Evolutionary conservation across 2,888 invertebrate species (phyloP).

Genomic region (Julus scanicus): DNA sequence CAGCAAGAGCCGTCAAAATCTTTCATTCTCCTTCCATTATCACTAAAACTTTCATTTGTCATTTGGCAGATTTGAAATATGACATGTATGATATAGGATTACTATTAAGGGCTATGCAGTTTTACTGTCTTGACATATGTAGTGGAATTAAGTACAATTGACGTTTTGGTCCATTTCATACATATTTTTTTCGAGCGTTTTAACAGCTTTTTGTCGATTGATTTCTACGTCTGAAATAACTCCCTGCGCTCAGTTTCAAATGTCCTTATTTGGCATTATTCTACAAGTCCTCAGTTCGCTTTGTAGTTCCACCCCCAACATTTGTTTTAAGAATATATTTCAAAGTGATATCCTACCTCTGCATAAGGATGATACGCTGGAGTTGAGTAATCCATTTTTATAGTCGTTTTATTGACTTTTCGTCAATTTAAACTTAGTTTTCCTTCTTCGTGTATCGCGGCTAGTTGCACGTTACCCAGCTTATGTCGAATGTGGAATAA

Average conservation of each 20-base stretch:
- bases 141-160: background rate
- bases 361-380: slow-evolving; percentile 50
- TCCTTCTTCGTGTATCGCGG: slow-evolving; percentile 21
- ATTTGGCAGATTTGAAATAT: background rate
- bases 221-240: background rate
- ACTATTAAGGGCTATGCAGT: background rate
- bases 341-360: slow-evolving; percentile 31
- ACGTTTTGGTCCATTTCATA: background rate
- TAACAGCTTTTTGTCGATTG: background rate
- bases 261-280: slow-evolving; percentile 14
- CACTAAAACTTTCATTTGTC: background rate
- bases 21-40: background rate
- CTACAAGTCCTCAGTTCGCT: background rate
- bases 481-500: background rate
- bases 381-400: slow-evolving; percentile 44
- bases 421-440: background rate
- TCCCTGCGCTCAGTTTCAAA: slow-evolving; percentile 9
- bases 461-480: background rate
- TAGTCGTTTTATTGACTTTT: slow-evolving; percentile 21
- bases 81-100: background rate
- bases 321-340: background rate
- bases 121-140: background rate
- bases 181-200: background rate
- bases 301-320: background rate
- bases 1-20: background rate